Evolutionary conservation across 2,888 invertebrate genomes (phyloP), one percentile per base, ranked within the genome.

Genomic region (Eristalinus sepulchralis): DNA sequence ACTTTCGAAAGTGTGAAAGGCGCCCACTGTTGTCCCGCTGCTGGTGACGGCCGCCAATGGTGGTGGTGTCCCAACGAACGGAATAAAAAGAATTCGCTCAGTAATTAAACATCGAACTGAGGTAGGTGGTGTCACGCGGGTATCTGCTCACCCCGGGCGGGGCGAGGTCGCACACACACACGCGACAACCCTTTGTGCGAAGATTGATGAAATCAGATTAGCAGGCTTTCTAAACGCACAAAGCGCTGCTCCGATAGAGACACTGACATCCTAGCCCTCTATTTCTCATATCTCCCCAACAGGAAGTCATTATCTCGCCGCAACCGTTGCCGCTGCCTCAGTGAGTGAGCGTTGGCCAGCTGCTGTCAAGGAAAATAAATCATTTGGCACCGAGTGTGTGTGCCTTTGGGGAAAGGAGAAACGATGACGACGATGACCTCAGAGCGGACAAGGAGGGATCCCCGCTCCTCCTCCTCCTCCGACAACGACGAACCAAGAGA

Each of bases 1-100:
- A 70, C 75, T 80, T 84, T 84, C 80, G 84, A 84, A 80, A 84
- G 84, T 80, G 84, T 84, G 84, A 80, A 84, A 84, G 84, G 80
- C 55, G 66, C 53, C 70, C 47, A 47, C 47, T 17, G 47, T 17
- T 47, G 47, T 47, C 47, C 47, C 47, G 17, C n/a, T 47, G 39
- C 39, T 1, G 47, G 5, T 34, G 6, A 10, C 6, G 27, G 27
- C 27, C 27, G 34, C 34, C 34, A 10, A 34, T 9, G 34, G 34
- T 34, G 34, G 34, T 9, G 34, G 9, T 34, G 34, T 17, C 47
- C 17, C 22, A 57, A 24, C 11, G 57, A 57, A 27, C 10, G 20
- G 55, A 55, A 55, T 20, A 55, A 55, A 9, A 24, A 57, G 22
- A 24, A 57, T 71, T 17, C 27, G 33, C 11, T 10, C 17, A 33